Conservation (phyloP, 1,140 invertebrate species). For the Nebria ingens region DNA sequence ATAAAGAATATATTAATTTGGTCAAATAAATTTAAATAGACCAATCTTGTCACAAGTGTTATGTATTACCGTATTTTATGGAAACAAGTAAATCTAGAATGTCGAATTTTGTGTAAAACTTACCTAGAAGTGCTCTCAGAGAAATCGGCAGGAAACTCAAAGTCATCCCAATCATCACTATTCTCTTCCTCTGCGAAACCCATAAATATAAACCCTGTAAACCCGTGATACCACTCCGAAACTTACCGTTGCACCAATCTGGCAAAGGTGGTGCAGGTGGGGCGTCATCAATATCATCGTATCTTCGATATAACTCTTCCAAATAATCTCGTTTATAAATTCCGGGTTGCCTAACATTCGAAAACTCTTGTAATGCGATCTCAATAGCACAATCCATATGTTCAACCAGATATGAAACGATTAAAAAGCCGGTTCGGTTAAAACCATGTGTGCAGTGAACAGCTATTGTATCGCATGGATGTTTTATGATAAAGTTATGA, state of each 20-base stretch:
- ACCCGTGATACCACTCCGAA: constrained; percentile 9
- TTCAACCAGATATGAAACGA: constrained; percentile 83
- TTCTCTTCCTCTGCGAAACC: constrained; percentile 32
- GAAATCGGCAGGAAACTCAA: constrained; percentile 20
- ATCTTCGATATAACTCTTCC: constrained; percentile 59
- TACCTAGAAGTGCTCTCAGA: constrained; percentile 10
- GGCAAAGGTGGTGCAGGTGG: constrained; percentile 64
- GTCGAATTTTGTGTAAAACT: too few species aligned
- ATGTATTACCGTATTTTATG: too few species aligned
- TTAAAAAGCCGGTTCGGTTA: constrained; percentile 93
- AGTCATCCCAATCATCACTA: constrained; percentile 38
- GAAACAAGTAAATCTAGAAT: too few species aligned
- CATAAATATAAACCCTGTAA: constrained; percentile 12
- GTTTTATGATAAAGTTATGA: constrained; percentile 62
- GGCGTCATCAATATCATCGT: constrained; percentile 64
- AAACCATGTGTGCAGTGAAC: constrained; percentile 99
- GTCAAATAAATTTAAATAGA: too few species aligned
- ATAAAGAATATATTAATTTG: too few species aligned
- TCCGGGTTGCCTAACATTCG: constrained; percentile 55
- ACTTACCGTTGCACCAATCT: constrained; percentile 67
- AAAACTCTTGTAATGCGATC: constrained; percentile 68
- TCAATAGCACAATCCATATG: constrained; percentile 65
- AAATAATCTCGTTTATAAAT: constrained; percentile 74
- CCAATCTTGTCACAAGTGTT: too few species aligned
- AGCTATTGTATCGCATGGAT: constrained; percentile 71